A percentile compares a stretch with the other conserved stretches of the same genome.
Conservation (phyloP, 2,888 invertebrate genomes). For the Bhutanitis thaidina region DNA sequence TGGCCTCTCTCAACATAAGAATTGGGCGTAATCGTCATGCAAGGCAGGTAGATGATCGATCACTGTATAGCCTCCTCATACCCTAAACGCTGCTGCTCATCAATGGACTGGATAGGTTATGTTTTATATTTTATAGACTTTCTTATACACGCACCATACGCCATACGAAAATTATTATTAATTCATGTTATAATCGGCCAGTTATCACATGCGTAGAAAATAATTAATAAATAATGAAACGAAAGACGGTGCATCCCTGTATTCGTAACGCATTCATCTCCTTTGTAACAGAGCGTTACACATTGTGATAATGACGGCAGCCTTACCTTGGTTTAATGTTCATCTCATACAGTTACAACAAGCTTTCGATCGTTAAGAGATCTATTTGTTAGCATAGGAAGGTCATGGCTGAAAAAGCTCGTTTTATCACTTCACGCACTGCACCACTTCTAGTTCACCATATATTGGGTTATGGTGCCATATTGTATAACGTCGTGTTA, state of each 20-base stretch:
- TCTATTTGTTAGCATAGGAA: slow-evolving; percentile 55
- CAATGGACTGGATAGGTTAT: no score
- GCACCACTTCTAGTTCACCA: no score
- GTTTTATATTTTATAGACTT: no score
- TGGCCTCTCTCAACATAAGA: no score
- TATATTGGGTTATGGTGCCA: no score
- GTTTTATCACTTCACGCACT: slow-evolving; percentile 18
- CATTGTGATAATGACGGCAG: slow-evolving; percentile 33
- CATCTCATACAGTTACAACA: slow-evolving; percentile 48
- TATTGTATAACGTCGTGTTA: no score
- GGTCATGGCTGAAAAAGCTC: slow-evolving; percentile 44
- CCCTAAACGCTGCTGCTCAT: not conserved
- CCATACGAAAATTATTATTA: no score
- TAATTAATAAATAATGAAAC: no score
- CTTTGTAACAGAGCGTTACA: slow-evolving; percentile 37
- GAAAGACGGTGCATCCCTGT: not conserved
- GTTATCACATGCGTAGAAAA: no score
- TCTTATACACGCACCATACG: no score
- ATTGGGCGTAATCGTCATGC: not conserved
- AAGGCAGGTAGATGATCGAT: not conserved
- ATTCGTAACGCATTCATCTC: slow-evolving; percentile 21
- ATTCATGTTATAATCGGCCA: no score
- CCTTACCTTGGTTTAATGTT: slow-evolving; percentile 59
- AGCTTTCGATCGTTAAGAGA: slow-evolving; percentile 46
- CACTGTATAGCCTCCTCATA: no score